Evolutionary conservation across 2,888 invertebrate genomes (phyloP).

Genomic region (Rhagonycha fulva): DNA sequence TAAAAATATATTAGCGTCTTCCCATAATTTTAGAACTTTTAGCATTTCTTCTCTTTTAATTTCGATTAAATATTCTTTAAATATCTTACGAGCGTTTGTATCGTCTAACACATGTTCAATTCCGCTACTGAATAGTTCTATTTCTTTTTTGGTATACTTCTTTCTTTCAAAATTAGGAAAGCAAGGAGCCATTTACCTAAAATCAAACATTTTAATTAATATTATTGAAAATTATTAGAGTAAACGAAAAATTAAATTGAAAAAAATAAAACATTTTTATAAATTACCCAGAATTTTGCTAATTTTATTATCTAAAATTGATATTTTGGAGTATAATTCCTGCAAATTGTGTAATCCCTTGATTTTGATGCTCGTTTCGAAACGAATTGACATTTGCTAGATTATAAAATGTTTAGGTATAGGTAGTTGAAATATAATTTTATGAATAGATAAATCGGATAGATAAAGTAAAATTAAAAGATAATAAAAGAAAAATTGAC

Average conservation of each 20-base stretch:
- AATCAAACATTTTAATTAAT: neutral
- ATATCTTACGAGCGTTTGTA: slow-evolving; percentile 56
- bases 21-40: slow-evolving; percentile 17
- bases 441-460: neutral
- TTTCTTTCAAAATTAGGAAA: slow-evolving; percentile 12
- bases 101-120: slow-evolving; percentile 59
- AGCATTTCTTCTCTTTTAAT: slow-evolving; percentile 9
- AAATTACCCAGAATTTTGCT: neutral
- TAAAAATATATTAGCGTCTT: slow-evolving; percentile 11
- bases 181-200: slow-evolving; percentile 23
- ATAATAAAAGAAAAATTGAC: neutral
- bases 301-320: neutral
- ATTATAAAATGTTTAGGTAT: too few species aligned
- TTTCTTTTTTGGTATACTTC: slow-evolving; percentile 43
- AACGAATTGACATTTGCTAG: neutral
- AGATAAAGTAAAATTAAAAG: neutral
- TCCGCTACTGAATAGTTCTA: slow-evolving; percentile 59
- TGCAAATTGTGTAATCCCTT: neutral
- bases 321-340: neutral
- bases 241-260: too few species aligned
- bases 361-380: neutral
- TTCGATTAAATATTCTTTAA: slow-evolving; percentile 47
- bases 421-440: neutral
- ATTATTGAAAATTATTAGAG: too few species aligned
- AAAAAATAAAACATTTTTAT: neutral